A percentile compares a stretch with the other conserved stretches of the same genome.
These are phyloP conservation scores for Sebastiscus tertius DNA, from an alignment of 2,797 vertebrate species.

Conservation along the genomic window DNA sequence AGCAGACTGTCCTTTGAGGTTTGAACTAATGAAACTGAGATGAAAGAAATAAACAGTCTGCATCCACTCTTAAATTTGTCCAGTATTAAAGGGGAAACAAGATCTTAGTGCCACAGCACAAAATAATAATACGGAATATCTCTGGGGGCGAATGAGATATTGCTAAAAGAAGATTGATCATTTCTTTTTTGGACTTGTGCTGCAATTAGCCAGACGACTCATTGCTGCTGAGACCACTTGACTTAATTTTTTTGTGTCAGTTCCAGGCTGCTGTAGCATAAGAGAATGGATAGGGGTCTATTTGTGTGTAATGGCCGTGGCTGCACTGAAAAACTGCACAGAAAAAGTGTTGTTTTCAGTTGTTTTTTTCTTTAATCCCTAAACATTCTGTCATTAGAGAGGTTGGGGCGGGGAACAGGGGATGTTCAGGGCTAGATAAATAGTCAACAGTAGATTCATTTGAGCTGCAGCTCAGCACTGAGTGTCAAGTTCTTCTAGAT, in stretches of 20 bases:
- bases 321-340: background rate
- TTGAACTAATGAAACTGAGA: conserved; percentile 71
- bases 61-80: conserved; percentile 51
- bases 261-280: conserved; percentile 3
- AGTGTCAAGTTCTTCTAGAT: too few species aligned
- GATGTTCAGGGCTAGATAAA: too few species aligned
- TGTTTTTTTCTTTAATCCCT: background rate
- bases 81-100: conserved; percentile 39
- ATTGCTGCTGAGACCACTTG: conserved; percentile 37
- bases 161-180: conserved; percentile 49
- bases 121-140: conserved; percentile 28
- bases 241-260: conserved; percentile 32
- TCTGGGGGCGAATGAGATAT: conserved; percentile 27
- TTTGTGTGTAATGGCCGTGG: conserved; percentile 12
- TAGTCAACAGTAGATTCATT: too few species aligned
- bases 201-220: conserved; percentile 53
- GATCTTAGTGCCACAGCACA: conserved; percentile 13
- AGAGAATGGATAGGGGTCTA: background rate
- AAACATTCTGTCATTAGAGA: too few species aligned
- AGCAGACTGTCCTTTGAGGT: conserved; percentile 64
- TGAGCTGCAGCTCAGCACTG: too few species aligned
- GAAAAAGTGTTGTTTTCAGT: background rate
- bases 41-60: conserved; percentile 63
- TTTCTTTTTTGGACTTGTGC: conserved; percentile 40
- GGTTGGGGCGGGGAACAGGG: too few species aligned